Evolutionary conservation across 2,113 vertebrate genomes (phyloP), one percentile per base, ranked within the genome.

Genomic region (Chaetops frenatus): DNA sequence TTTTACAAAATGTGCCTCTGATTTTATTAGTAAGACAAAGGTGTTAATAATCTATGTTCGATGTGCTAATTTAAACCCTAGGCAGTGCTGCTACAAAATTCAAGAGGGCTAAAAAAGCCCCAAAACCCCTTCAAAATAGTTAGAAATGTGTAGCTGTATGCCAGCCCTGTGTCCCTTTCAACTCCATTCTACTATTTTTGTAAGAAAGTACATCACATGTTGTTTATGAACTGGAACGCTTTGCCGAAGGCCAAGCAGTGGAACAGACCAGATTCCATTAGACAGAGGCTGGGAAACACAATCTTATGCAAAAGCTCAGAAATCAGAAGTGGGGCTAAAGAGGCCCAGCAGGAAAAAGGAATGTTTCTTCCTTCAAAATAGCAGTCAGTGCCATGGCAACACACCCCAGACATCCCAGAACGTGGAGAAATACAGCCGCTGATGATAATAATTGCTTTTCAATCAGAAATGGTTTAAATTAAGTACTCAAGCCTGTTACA

Each of bases 371-470:
- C 45, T 61, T 29, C 35, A 82, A 40, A 77, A 33, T 0, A 86
- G 33, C 58, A 84, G 25, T 12, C 36, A 44, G 42, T 10, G 29
- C 27, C 0, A 0, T 18, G n/a, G 82, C 24, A 91, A 47, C 33
- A 18, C 28, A 33, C 18, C 47, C n/a, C 11, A 5, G 7, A 25
- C 4, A 2, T 13, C 38, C 33, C 11, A 50, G 35, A 53, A 47
- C 0, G 0, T 9, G 6, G n/a, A n/a, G n/a, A 31, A 73, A 25
- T 5, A 21, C 0, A 0, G 31, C 23, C 44, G 17, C 60, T 15
- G 28, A 22, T 54, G 36, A 25, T 8, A 58, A 27, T 5, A 33
- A 65, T 5, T 35, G 27, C 35, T 45, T 77, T 57, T 33, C 10
- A 29, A 35, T 29, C 54, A 79, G 35, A 44, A 5, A 9, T 22